phyloP scores from a whole-genome alignment of 2,888 invertebrate species.

The Morinoia aosen region DNA sequence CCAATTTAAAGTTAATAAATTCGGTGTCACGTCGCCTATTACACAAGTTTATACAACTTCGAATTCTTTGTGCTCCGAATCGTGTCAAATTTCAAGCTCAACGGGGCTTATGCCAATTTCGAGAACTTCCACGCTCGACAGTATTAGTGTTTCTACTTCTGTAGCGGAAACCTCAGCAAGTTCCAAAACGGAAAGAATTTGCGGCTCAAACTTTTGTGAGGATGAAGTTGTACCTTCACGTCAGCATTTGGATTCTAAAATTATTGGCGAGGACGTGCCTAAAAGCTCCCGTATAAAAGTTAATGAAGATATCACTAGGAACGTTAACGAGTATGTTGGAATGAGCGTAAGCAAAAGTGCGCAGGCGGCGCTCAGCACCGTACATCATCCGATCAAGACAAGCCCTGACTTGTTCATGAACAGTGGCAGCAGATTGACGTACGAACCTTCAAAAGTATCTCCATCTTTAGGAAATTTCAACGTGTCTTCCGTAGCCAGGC shows the following conservation, averaged over 20 bases:
- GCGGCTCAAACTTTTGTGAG: not conserved
- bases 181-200: not conserved
- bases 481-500: not conserved
- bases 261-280: not conserved
- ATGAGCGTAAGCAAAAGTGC: not conserved
- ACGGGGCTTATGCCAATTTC: not conserved
- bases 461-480: not conserved
- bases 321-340: not conserved
- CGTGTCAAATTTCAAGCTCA: not conserved
- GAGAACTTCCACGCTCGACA: not conserved
- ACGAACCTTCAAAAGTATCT: not conserved
- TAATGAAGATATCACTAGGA: not conserved
- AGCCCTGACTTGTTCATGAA: not conserved
- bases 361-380: conserved; percentile 1
- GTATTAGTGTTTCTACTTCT: not conserved
- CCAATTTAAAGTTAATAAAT: not conserved
- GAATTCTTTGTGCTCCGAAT: not conserved
- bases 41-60: not conserved
- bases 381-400: conserved; percentile 13
- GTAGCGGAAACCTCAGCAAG: too few relatives aligned
- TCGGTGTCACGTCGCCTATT: not conserved
- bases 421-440: not conserved
- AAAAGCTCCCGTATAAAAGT: not conserved
- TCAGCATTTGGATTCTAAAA: not conserved
- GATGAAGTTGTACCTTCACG: not conserved